Evolutionary conservation across 1,140 invertebrate species (phyloP).

Genomic region (Bombus breviceps): DNA sequence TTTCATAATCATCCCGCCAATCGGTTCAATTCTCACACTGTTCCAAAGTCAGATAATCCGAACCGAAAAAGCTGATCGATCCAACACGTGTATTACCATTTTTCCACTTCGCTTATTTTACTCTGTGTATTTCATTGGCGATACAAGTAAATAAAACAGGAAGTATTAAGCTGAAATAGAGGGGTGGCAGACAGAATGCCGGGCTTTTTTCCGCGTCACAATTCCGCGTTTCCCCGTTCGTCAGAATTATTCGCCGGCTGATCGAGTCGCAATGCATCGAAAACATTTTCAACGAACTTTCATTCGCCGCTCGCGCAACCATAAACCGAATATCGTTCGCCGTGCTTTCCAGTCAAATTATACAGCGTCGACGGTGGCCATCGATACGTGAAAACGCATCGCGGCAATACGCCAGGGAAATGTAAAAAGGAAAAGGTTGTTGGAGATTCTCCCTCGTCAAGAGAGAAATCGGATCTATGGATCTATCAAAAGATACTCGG

Average conservation of each 20-base stretch:
- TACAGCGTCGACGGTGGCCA: constrained; percentile 22
- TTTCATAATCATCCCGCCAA: neutral
- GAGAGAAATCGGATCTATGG: neutral
- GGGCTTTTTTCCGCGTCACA: constrained; percentile 4
- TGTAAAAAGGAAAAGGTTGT: neutral
- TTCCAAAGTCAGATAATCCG: neutral
- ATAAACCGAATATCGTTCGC: constrained; percentile 29
- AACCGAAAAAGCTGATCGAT: neutral
- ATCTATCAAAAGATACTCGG: neutral
- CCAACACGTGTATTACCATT: neutral
- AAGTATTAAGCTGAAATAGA: constrained; percentile 18
- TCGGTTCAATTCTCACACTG: neutral
- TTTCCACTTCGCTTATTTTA: neutral
- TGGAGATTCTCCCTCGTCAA: neutral
- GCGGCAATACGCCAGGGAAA: constrained; percentile 20
- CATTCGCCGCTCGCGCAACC: constrained; percentile 19
- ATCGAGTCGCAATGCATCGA: constrained; percentile 25
- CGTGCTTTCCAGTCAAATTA: constrained; percentile 19
- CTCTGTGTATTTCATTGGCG: neutral
- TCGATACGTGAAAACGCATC: constrained; percentile 28
- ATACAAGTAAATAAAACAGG: neutral
- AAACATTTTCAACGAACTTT: constrained; percentile 6
- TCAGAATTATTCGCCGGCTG: constrained; percentile 16
- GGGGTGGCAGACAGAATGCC: too few species aligned
- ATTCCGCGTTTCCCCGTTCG: neutral